A percentile compares a stretch with the other conserved stretches of the same genome.
These are phyloP conservation scores for Parnassius mnemosyne DNA, from an alignment of 2,888 invertebrate species.

Conservation along the genomic window DNA sequence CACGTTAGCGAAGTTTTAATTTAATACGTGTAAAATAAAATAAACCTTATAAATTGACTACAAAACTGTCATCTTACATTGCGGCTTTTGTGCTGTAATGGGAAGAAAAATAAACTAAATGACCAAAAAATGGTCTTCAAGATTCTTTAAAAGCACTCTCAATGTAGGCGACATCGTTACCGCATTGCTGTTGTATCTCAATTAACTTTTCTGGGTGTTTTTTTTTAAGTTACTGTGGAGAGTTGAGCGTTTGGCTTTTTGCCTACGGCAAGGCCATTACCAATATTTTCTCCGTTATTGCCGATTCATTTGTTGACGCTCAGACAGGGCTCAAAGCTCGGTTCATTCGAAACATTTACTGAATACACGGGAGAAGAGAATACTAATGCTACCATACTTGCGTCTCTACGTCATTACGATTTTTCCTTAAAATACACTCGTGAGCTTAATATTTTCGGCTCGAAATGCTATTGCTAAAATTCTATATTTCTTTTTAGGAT, in stretches of 20 bases:
- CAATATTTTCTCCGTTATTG: constrained; percentile 42
- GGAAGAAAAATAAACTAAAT: constrained; percentile 22
- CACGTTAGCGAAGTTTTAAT: background rate
- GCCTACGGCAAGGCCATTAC: constrained; percentile 33
- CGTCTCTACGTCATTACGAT: too few species aligned
- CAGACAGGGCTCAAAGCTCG: constrained; percentile 31
- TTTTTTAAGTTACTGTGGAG: constrained; percentile 26
- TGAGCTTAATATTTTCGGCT: too few species aligned
- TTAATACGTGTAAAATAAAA: constrained; percentile 8
- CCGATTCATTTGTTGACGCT: constrained; percentile 40
- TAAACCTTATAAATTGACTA: background rate
- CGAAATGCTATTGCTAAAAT: too few species aligned
- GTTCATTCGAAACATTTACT: constrained; percentile 1
- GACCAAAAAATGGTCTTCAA: constrained; percentile 29
- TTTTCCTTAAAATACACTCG: too few species aligned
- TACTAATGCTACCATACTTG: too few species aligned
- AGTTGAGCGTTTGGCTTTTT: constrained; percentile 27
- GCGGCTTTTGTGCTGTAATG: background rate
- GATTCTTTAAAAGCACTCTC: constrained; percentile 26
- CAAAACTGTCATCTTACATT: constrained; percentile 3
- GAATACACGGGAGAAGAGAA: too few species aligned
- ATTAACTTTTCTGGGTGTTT: constrained; percentile 25
- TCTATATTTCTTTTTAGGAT: too few species aligned
- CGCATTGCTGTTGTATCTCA: constrained; percentile 25
- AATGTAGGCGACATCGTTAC: constrained; percentile 3